phyloP scores from a whole-genome alignment of 1,140 invertebrate genomes.

The Tetramorium alpestre region DNA sequence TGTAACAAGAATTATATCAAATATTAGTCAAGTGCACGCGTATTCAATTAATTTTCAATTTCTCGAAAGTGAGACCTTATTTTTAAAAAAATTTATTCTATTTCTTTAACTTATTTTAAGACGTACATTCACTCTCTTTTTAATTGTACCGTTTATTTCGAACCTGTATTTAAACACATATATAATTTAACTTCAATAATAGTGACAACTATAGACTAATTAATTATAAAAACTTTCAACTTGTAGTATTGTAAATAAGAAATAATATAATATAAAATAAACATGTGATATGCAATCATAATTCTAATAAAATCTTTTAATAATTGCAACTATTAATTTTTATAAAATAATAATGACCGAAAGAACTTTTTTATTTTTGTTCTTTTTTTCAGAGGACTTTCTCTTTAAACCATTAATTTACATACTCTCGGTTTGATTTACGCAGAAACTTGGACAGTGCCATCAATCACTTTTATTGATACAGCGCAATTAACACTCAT shows the following conservation, averaged over 20 bases:
- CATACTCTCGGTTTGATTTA: background rate
- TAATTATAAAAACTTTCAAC: background rate
- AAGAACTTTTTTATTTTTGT: background rate
- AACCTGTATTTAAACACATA: too few species aligned
- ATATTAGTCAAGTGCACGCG: too few species aligned
- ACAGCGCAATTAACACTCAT: conserved; percentile 44
- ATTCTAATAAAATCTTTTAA: background rate
- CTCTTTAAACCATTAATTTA: conserved; percentile 9
- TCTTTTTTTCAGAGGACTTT: background rate
- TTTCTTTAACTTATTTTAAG: too few species aligned
- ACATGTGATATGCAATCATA: background rate
- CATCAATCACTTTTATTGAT: conserved; percentile 46
- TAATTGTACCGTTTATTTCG: too few species aligned
- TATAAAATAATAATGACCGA: background rate
- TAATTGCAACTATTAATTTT: background rate
- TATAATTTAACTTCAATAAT: background rate
- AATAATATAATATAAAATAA: background rate
- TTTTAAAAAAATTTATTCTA: too few species aligned
- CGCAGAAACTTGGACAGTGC: background rate
- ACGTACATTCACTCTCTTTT: too few species aligned
- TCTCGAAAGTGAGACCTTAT: too few species aligned
- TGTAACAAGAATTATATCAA: too few species aligned
- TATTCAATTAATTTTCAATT: too few species aligned
- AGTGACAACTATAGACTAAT: background rate
- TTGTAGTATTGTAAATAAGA: background rate